Evolutionary conservation across 2,797 vertebrate genomes (phyloP), one percentile per base, ranked within the genome.

Genomic region (Chaetodon trifasciatus): DNA sequence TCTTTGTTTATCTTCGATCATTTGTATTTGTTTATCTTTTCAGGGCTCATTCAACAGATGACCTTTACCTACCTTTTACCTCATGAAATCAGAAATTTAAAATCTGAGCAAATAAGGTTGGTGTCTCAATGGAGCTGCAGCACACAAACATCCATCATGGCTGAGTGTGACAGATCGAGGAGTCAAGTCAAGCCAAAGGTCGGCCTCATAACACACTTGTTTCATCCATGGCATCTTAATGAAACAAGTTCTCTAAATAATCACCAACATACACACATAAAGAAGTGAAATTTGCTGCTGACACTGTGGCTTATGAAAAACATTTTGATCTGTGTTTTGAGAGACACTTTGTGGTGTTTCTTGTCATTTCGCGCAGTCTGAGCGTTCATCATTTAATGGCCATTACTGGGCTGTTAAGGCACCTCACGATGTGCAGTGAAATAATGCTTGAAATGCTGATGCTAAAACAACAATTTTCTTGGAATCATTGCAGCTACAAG

Each of bases 1-100:
- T 15, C 19, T 77, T 65, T 58, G 35, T 42, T 62, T 64, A 74
- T 35, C 64, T 81, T 28, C 53, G 28, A 32, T 32, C 28, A 32
- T 32, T 32, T 32, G 3, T 28, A 3, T 32, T 4, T 32, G 2
- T 32, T 32, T 32, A 32, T 32, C 28, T 32, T 32, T 32, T 32
- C 3, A 32, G 28, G 28, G 28, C 3, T 32, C 28, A 32, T 32
- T 32, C 28, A 32, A 32, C 28, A 32, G 28, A 32, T 32, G 39
- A 50, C 39, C 10, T 16, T 66, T 39, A 32, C 28, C 28, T 66
- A 13, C 44, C 62, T 53, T n/a, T 44, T 66, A 42, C 21, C n/a
- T 28, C 49, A 8, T 62, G 44, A 67, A 57, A 44, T 60, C 44
- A 46, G 19, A 55, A 57, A 28, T 15, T 23, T 73, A 1, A 52